phyloP scores from a whole-genome alignment of 2,797 vertebrate species.

The Hemitrygon akajei region DNA sequence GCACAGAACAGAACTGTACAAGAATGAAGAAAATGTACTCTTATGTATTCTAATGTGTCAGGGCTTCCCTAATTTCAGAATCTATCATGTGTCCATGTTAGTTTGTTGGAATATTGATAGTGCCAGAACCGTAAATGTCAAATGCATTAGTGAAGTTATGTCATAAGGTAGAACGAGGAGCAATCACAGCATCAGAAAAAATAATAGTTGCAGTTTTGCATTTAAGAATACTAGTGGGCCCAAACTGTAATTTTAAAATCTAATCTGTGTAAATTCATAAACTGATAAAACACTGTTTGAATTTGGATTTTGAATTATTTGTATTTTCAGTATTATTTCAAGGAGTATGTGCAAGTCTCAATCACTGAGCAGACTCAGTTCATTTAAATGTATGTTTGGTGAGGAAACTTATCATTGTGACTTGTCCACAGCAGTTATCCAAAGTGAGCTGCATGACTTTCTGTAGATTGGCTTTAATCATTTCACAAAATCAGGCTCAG shows the following conservation, averaged over 20 bases:
- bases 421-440: background rate
- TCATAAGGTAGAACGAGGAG: background rate
- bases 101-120: background rate
- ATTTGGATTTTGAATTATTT: background rate
- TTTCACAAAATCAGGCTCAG: background rate
- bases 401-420: background rate
- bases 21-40: background rate
- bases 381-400: background rate
- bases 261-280: background rate
- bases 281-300: background rate
- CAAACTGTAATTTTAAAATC: background rate
- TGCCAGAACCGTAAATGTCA: background rate
- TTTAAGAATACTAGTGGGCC: background rate
- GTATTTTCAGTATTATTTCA: background rate
- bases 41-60: background rate
- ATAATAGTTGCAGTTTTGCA: background rate
- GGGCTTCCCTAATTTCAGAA: background rate
- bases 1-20: background rate
- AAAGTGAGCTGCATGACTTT: background rate
- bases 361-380: background rate
- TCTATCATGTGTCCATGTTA: background rate
- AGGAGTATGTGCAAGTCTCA: background rate
- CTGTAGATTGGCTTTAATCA: background rate
- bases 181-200: background rate
- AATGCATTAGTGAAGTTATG: background rate